Base-by-base conservation (phyloP, 2,888 invertebrate genomes). In the Strigamia maritima region DNA sequence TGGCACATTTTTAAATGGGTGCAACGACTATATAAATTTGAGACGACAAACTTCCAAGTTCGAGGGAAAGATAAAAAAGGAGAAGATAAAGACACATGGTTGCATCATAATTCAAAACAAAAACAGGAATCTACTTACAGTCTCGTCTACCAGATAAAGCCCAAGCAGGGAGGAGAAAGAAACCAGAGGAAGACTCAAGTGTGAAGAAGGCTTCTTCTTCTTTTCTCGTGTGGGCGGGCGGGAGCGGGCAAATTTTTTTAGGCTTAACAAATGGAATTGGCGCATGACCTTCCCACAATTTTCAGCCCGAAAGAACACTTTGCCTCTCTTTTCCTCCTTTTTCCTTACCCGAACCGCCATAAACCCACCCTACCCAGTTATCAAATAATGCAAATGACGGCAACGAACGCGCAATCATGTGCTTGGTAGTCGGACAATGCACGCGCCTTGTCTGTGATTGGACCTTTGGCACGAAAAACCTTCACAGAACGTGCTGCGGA, bases 321-420 rank as follows among this genome's bases (percentile, higher is more conserved):
- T 35, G 38, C 28, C 76, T 40, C 76, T 75, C 76, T 40, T 40
- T 40, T 40, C 76, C 76, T 75, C 38, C 76, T 40, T 40, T 40
- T 75, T 75, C 76, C 76, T 40, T 38, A 22, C 40, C 76, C 76
- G 19, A n/a, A 28, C 70, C 24, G 70, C 70, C 70, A 70, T 70
- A 70, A 70, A 70, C 24, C 54, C 78, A 35, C 78, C 78, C 31
- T 35, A 22, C 28, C 65, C 26, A 38, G 78, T 79, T 79, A 79
- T 79, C 79, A 79, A 79, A 79, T 79, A 75, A 79, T 79, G 79
- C 79, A 79, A 79, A 79, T 79, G 79, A 40, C 28, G 75, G 75
- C 24, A 38, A 74, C 74, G 79, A 75, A 79, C 79, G 75, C 49
- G 79, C 79, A 79, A 79, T 79, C 79, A 79, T 74, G 79, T 79